Conservation (phyloP, 2,888 invertebrate species). For the Eupithecia subfuscata region DNA sequence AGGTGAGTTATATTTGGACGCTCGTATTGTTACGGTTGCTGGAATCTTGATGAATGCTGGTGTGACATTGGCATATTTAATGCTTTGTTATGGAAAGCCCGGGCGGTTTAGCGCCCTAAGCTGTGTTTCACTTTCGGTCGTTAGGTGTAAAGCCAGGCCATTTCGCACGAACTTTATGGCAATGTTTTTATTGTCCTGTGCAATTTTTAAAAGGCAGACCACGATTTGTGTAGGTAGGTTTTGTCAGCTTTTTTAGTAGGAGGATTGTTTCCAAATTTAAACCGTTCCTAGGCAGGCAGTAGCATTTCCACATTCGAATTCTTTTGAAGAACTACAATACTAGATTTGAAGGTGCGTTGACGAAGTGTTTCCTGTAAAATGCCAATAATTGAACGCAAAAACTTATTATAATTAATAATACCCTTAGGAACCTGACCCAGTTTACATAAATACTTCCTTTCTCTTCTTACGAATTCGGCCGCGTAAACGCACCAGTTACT, state of each 20-base stretch:
- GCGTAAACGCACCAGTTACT: conserved; percentile 21
- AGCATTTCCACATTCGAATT: background rate
- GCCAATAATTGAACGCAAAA: background rate
- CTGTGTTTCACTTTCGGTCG: conserved; percentile 8
- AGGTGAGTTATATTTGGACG: conserved; percentile 53
- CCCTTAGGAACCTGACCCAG: background rate
- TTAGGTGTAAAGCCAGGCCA: conserved; percentile 3
- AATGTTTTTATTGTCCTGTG: background rate
- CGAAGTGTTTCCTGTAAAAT: background rate
- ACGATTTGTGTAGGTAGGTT: background rate
- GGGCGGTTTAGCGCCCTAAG: conserved; percentile 9
- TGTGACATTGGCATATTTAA: conserved; percentile 36
- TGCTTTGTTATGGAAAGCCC: conserved; percentile 29
- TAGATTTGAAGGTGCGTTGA: too few relatives aligned
- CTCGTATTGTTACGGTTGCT: conserved; percentile 33
- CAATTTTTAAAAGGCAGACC: background rate
- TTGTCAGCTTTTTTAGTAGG: background rate
- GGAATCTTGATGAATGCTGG: conserved; percentile 39
- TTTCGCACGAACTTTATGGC: conserved; percentile 2
- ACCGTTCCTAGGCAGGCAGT: background rate
- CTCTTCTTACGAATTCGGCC: background rate
- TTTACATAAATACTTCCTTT: background rate
- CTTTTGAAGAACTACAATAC: background rate
- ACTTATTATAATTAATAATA: background rate
- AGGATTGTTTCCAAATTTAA: background rate